Base-by-base conservation (phyloP, 1,140 invertebrate species). In the Drosophila nigromelanica region DNA sequence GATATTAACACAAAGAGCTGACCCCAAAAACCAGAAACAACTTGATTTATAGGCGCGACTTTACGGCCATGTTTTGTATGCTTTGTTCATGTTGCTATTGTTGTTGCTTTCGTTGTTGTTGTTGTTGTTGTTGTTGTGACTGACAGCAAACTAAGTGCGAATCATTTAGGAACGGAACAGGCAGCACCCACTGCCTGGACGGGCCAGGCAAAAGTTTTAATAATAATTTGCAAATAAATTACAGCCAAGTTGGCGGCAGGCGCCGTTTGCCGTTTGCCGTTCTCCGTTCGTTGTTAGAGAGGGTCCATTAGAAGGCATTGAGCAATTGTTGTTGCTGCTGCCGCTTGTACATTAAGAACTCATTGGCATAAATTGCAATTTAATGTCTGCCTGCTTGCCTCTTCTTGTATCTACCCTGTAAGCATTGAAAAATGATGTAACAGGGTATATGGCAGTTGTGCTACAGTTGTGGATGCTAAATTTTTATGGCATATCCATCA, bases 141-240 rank as follows among this genome's bases (percentile, higher is more conserved):
- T 87, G 82, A 87, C 82, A 87, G 82, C 83, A 79, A 87, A 87
- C 82, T 87, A 87, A 87, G 82, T 87, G 82, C 83, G 82, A 87
- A 87, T 87, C 82, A 89, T 89, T 87, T 87, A 87, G 79, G 74
- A 56, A 69, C 64, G 80, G 52, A 37, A 43, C 54, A 60, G 27
- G 62, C 69, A 72, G 69, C 67, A 54, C 37, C 60, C 55, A 33
- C 47, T 50, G 63, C 42, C 35, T 40, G 45, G 40, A 40, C 54
- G 24, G 70, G 60, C 64, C 61, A 55, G 37, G 68, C 67, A 86
- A 80, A 82, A 90, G 78, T 90, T 90, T 90, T 90, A 90, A 90
- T 90, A 90, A 90, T 90, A 87, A 90, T 90, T 90, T 90, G 86
- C 87, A 90, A 90, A 90, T 90, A 90, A 90, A 90, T 90, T 82